Base-by-base conservation (phyloP, 1,140 invertebrate genomes). In the Dendroctonus ponderosae region DNA sequence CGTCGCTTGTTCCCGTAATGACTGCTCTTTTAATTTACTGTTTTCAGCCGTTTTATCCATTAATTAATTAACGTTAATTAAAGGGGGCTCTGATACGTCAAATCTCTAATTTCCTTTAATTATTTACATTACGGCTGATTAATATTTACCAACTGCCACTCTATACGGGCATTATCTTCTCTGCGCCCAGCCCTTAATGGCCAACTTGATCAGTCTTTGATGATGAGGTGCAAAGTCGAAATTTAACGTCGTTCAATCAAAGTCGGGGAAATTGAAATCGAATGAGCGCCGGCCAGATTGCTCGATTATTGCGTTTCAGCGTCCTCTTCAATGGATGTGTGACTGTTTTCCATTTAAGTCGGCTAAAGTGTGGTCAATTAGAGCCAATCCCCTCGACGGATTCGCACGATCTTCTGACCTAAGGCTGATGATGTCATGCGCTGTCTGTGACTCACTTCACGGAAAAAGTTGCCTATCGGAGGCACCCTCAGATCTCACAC, bases 61-160 rank as follows among this genome's bases (percentile, higher is more conserved):
- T 70, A 70, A 70, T 70, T 70, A 61, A 70, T 70, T 70, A 70
- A 67, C 12, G 48, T 60, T 70, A 42, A 67, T 65, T 70, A 61
- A 54, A 48, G 44, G 7, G 15, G 57, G 61, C 65, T 70, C 59
- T 70, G 68, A 70, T 70, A 70, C 68, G 65, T 70, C 68, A 64
- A 70, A 70, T 70, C 68, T 67, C 61, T 62, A 67, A 70, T 70
- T 70, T 66, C 53, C 64, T 60, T 70, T 70, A 70, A 70, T 70
- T 66, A 70, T 66, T 67, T 62, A 67, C 68, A 67, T 70, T 70
- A 66, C 61, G 61, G 63, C 62, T 70, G 65, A 70, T 70, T 70
- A 67, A 41, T 63, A 62, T 66, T 66, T 66, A 59, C 41, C 26
- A 59, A 49, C 39, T 9, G 59, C 44, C n/a, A 37, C 38, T 37